phyloP scores from a whole-genome alignment of 2,888 invertebrate species.

The Sarcophaga caerulescens region DNA sequence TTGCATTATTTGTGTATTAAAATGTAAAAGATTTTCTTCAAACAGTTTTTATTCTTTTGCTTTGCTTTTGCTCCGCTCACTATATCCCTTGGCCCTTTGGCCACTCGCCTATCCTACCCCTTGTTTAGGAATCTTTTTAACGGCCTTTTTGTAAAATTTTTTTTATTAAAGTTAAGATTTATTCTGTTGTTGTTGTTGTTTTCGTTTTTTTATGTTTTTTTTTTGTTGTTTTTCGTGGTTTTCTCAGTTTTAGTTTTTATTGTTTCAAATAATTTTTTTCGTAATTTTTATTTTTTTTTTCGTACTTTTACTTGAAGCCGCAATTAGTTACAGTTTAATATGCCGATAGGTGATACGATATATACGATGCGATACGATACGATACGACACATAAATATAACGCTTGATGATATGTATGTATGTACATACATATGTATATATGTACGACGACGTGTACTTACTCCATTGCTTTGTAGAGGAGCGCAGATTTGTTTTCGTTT shows the following conservation, averaged over 20 bases:
- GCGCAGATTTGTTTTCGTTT: background rate
- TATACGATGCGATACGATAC: background rate
- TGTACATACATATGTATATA: constrained; percentile 8
- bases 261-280: constrained; percentile 25
- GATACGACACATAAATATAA: constrained; percentile 7
- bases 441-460: background rate
- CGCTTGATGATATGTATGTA: constrained; percentile 59
- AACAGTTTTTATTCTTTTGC: background rate
- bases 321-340: constrained; percentile 79
- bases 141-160: constrained; percentile 12
- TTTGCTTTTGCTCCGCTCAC: background rate
- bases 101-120: background rate
- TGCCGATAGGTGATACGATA: constrained; percentile 72
- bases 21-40: background rate
- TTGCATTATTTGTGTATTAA: background rate
- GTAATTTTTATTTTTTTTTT: constrained; percentile 52
- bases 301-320: constrained; percentile 77
- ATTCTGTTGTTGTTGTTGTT: background rate
- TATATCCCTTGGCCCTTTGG: too few species aligned
- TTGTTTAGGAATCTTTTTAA: constrained; percentile 29
- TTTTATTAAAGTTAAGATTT: background rate
- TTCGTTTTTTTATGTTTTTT: background rate
- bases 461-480: background rate
- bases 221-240: background rate
- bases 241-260: constrained; percentile 2